A percentile compares a stretch with the other conserved stretches of the same genome.
These are phyloP conservation scores for Lymantria dispar DNA, from an alignment of 2,888 invertebrate genomes.

Conservation along the genomic window DNA sequence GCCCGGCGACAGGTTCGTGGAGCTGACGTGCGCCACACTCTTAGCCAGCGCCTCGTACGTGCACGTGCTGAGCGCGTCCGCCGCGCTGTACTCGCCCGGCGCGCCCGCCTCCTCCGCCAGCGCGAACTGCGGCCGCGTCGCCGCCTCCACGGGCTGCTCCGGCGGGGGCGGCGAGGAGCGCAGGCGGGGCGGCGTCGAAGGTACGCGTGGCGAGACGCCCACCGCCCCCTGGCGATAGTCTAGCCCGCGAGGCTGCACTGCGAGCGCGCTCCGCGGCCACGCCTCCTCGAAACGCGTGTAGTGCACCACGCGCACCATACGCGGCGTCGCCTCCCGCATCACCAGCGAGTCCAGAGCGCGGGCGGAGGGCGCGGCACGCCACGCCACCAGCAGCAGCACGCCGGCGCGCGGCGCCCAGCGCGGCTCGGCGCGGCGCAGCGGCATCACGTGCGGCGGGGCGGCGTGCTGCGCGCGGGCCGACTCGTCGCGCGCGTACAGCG, in stretches of 20 bases:
- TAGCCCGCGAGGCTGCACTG: slow-evolving; percentile 22
- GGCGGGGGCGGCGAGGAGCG: slow-evolving; percentile 18
- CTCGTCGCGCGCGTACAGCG: slow-evolving; percentile 46
- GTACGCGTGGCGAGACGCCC: slow-evolving; percentile 23
- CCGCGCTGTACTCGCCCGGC: slow-evolving; percentile 16
- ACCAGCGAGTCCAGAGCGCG: slow-evolving; percentile 29
- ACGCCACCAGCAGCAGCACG: slow-evolving; percentile 6
- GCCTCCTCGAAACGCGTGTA: slow-evolving; percentile 28
- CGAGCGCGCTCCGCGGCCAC: slow-evolving; percentile 16
- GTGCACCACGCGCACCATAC: slow-evolving; percentile 24
- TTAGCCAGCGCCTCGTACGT: slow-evolving; percentile 28
- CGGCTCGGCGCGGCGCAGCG: slow-evolving; percentile 19
- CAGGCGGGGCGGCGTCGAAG: slow-evolving; percentile 36
- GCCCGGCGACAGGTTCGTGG: slow-evolving; percentile 33
- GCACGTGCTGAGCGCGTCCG: slow-evolving; percentile 7
- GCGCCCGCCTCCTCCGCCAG: slow-evolving; percentile 25
- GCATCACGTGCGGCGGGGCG: slow-evolving; percentile 8
- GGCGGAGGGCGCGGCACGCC: slow-evolving; percentile 7
- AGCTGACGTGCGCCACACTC: slow-evolving; percentile 27
- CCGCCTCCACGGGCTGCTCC: slow-evolving; percentile 17
- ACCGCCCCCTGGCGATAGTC: slow-evolving; percentile 33
- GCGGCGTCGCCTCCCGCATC: slow-evolving; percentile 12
- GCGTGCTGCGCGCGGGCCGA: slow-evolving; percentile 17
- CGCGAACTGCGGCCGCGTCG: slow-evolving; percentile 43
- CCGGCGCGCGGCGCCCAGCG: slow-evolving; percentile 17